Evolutionary conservation across 1,140 invertebrate genomes (phyloP), one percentile per base, ranked within the genome.

Genomic region (Homalodisca vitripennis): DNA sequence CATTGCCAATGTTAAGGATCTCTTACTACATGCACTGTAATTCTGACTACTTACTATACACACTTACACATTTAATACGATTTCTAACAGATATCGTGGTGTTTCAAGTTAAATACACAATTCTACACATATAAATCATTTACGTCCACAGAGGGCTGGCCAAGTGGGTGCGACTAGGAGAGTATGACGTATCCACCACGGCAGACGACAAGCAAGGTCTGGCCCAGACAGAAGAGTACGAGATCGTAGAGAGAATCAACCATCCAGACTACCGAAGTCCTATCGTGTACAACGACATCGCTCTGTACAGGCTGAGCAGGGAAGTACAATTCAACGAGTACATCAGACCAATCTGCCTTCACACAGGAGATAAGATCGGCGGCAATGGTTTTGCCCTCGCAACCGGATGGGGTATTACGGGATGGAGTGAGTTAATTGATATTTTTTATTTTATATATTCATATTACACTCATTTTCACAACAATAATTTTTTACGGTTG

Each of bases 241-340:
- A 29, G 13, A 69, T 69, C 17, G 32, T n/a, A 17, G 64, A 78
- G 2, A 71, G 77, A 30, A 77, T 79, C 31, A 68, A 55, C 2
- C 82, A 84, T 74, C 82, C 75, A 67, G 67, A 80, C 1, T 85
- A 86, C 74, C 76, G 75, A 3, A 72, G 77, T 14, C 77, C 78
- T 0, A 70, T 74, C 2, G 82, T 81, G 67, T 87, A 88, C 67
- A 75, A 87, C 70, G 87, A 88, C 72, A 79, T 89, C 32, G 84
- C 83, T 0, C 73, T 88, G n/a, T 60, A 88, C 0, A 83, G 80
- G 71, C 68, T 85, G 26, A 75, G 78, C 14, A 69, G 70, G 30
- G 72, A 79, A 10, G 74, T 83, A 0, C 20, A 64, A n/a, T 73
- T 82, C 32, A 77, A 73, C 67, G 46, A 75, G 30, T 75, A 74